phyloP scores from a whole-genome alignment of 2,888 invertebrate species.

The Parnassius glacialis region DNA sequence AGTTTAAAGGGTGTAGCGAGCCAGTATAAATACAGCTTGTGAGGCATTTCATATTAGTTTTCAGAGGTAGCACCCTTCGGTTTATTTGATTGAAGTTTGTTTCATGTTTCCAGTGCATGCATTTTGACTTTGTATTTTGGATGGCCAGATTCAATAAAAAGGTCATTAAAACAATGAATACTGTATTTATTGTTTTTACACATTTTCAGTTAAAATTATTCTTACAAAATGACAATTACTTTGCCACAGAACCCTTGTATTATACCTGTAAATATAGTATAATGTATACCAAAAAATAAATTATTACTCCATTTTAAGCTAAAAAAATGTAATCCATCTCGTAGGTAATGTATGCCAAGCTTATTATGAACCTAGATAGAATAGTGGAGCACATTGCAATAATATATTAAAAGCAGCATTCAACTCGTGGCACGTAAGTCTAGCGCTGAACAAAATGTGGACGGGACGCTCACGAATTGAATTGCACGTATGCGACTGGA shows the following conservation, averaged over 20 bases:
- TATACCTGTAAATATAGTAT: constrained; percentile 10
- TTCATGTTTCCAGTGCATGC: too few species aligned
- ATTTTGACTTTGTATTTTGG: too few species aligned
- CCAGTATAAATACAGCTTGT: too few species aligned
- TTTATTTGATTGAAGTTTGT: too few species aligned
- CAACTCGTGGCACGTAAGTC: too few species aligned
- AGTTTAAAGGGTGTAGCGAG: too few species aligned
- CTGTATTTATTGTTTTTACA: constrained; percentile 23
- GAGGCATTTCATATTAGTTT: too few species aligned
- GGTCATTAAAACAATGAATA: constrained; percentile 8
- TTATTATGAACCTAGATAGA: neutral
- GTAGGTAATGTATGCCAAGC: neutral
- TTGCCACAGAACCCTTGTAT: neutral
- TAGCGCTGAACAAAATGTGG: too few species aligned
- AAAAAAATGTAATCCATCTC: constrained; percentile 7
- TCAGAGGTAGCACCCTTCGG: too few species aligned
- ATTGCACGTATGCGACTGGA: too few species aligned
- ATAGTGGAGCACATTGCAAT: constrained; percentile 15
- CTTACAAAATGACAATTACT: constrained; percentile 16
- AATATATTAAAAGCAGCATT: neutral
- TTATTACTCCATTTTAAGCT: constrained; percentile 2
- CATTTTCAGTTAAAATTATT: constrained; percentile 13
- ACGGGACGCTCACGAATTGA: too few species aligned
- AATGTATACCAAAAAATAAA: constrained; percentile 2
- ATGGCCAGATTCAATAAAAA: neutral